phyloP scores from a whole-genome alignment of 2,888 invertebrate genomes.

The Drosophila eohydei region DNA sequence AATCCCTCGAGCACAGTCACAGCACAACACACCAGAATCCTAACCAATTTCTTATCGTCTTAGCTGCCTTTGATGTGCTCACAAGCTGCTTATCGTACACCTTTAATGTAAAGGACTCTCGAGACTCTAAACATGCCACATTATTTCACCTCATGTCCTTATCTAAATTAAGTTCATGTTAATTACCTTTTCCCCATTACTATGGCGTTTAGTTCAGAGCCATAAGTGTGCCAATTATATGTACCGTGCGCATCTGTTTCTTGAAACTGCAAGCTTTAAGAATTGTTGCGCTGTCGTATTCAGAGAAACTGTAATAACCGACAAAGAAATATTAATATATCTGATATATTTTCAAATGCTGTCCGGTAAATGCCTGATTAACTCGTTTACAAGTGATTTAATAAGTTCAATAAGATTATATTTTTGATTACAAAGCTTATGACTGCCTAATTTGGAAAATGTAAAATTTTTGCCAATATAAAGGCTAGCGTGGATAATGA shows the following conservation, averaged over 20 bases:
- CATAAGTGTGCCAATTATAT: background rate
- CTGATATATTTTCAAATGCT: too few relatives aligned
- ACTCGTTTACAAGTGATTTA: too few relatives aligned
- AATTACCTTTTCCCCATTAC: constrained; percentile 59
- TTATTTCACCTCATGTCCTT: constrained; percentile 49
- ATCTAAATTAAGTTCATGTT: constrained; percentile 65
- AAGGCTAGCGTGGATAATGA: too few relatives aligned
- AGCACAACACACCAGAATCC: constrained; percentile 1
- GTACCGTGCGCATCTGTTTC: too few relatives aligned
- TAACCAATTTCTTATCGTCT: constrained; percentile 40
- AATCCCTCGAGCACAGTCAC: constrained; percentile 6
- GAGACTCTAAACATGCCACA: constrained; percentile 20
- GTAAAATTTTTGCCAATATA: too few relatives aligned
- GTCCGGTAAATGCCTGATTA: too few relatives aligned
- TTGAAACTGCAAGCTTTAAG: background rate
- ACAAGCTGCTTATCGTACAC: constrained; percentile 57
- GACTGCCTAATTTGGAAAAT: too few relatives aligned
- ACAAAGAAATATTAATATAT: too few relatives aligned
- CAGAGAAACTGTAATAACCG: too few relatives aligned
- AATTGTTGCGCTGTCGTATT: too few relatives aligned
- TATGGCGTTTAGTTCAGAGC: background rate
- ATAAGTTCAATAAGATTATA: too few relatives aligned
- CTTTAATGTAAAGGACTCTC: background rate
- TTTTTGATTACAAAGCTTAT: too few relatives aligned
- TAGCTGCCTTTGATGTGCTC: constrained; percentile 37